phyloP scores from a whole-genome alignment of 2,888 invertebrate genomes.

The Drosophila phalerata region DNA sequence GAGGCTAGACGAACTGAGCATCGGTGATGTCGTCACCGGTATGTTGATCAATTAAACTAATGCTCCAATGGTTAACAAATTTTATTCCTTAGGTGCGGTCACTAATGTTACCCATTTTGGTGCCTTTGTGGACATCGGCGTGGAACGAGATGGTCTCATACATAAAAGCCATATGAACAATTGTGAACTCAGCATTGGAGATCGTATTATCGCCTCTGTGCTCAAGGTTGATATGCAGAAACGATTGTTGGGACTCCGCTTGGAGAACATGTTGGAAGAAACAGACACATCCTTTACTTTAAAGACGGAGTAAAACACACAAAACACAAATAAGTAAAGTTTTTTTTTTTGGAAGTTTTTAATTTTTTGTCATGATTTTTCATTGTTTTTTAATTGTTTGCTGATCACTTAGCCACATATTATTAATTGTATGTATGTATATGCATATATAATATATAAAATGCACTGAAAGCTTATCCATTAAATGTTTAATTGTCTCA shows the following conservation, averaged over 20 bases:
- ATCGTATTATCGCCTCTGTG: conserved; percentile 89
- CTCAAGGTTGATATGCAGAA: conserved; percentile 87
- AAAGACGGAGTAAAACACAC: conserved; percentile 56
- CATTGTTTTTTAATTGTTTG: conserved; percentile 8
- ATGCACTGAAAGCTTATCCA: conserved; percentile 60
- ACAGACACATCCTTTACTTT: conserved; percentile 80
- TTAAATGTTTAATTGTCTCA: conserved; percentile 60
- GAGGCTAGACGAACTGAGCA: conserved; percentile 88
- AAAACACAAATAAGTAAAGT: conserved; percentile 14
- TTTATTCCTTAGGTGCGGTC: conserved; percentile 88
- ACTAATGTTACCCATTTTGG: conserved; percentile 96
- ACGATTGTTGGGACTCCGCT: conserved; percentile 87
- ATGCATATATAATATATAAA: conserved; percentile 46
- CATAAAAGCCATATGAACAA: conserved; percentile 88
- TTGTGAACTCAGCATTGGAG: conserved; percentile 88
- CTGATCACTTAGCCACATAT: conserved; percentile 29
- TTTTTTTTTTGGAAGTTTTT: conserved; percentile 64
- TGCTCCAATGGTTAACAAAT: too few species aligned
- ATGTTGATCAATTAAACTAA: conserved; percentile 28
- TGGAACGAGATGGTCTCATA: conserved; percentile 90
- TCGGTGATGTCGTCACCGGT: conserved; percentile 89
- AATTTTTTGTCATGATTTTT: conserved; percentile 57
- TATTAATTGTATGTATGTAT: conserved; percentile 30
- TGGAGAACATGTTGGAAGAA: conserved; percentile 83
- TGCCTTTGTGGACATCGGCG: conserved; percentile 95